These are phyloP conservation scores for Morinoia aosen DNA, from an alignment of 2,888 invertebrate species.

Conservation along the genomic window DNA sequence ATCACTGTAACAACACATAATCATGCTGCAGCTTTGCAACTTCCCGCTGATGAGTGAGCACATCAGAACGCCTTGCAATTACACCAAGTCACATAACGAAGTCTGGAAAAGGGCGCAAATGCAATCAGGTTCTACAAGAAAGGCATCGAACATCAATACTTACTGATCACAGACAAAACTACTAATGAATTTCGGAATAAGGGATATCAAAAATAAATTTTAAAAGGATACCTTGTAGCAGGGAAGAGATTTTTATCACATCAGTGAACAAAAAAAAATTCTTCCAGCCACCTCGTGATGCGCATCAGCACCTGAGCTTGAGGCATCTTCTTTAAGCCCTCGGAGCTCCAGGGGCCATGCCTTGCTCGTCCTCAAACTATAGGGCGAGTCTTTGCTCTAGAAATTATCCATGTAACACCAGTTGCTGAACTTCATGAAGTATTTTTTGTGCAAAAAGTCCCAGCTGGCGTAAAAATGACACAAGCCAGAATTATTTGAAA, in stretches of 20 bases:
- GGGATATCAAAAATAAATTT: neutral
- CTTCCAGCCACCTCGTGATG: neutral
- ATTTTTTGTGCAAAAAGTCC: too few species aligned
- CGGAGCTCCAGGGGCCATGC: neutral
- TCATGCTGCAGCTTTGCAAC: neutral
- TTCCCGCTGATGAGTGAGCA: too few species aligned
- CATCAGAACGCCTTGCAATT: too few species aligned
- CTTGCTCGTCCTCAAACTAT: neutral
- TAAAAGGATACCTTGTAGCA: neutral
- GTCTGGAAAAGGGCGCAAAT: too few species aligned
- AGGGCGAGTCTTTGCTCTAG: too few species aligned
- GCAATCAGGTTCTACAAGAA: too few species aligned
- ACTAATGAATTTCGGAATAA: neutral
- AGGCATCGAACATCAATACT: neutral
- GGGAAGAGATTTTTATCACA: neutral
- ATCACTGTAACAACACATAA: neutral
- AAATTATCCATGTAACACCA: too few species aligned
- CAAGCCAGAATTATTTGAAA: too few species aligned
- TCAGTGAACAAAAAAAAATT: neutral
- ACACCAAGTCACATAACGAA: too few species aligned
- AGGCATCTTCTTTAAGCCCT: neutral
- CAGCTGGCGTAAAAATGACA: too few species aligned
- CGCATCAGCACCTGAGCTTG: neutral
- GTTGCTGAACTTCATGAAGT: too few species aligned
- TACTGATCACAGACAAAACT: neutral